phyloP scores from a whole-genome alignment of 2,888 invertebrate genomes.

The Dyspetes luteomarginatus region DNA sequence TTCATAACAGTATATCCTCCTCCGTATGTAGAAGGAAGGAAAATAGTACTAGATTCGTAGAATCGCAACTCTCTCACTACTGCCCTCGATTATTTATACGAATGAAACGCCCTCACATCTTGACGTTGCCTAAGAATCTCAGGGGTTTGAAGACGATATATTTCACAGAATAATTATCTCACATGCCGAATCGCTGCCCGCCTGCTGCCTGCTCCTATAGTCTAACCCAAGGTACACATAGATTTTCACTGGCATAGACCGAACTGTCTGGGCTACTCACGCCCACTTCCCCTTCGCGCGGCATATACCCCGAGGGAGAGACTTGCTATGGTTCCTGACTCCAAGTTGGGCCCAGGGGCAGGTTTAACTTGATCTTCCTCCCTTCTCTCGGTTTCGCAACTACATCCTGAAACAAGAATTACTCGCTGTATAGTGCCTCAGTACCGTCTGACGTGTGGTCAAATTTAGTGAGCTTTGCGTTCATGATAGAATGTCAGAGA shows the following conservation, averaged over 20 bases:
- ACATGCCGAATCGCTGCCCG: slow-evolving; percentile 52
- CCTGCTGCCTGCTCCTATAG: slow-evolving; percentile 18
- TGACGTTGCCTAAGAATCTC: slow-evolving; percentile 38
- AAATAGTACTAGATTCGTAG: neutral
- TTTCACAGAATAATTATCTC: slow-evolving; percentile 62
- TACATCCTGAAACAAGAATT: slow-evolving; percentile 1
- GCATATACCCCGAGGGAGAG: slow-evolving; percentile 17
- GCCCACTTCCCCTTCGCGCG: slow-evolving; percentile 45
- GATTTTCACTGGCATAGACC: slow-evolving; percentile 55
- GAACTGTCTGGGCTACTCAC: slow-evolving; percentile 57
- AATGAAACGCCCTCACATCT: slow-evolving; percentile 47
- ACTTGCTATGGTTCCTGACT: slow-evolving; percentile 40
- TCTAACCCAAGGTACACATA: slow-evolving; percentile 59
- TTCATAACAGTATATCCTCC: neutral
- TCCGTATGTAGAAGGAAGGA: neutral
- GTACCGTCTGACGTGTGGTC: slow-evolving; percentile 11
- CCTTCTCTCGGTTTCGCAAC: slow-evolving; percentile 17
- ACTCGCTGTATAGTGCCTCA: slow-evolving; percentile 6
- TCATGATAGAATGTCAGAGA: slow-evolving; percentile 6
- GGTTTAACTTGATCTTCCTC: slow-evolving; percentile 56
- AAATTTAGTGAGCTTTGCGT: neutral
- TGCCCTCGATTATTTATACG: slow-evolving; percentile 48
- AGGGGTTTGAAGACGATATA: slow-evolving; percentile 37
- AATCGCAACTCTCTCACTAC: neutral
- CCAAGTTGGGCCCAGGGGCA: slow-evolving; percentile 53